phyloP scores from a whole-genome alignment of 2,797 vertebrate species.

The Siniperca obscura region DNA sequence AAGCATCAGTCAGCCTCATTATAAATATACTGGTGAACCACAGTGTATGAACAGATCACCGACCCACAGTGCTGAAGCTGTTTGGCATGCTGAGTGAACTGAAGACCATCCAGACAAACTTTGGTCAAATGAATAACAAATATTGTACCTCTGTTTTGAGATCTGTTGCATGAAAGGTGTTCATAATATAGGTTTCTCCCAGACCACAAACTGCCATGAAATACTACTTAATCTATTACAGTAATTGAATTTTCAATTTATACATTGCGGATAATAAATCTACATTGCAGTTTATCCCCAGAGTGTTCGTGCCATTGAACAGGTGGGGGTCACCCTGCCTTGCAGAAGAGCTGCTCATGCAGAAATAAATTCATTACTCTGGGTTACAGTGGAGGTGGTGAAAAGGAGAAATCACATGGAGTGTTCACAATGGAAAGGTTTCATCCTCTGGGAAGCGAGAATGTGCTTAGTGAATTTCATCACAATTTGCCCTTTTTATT shows the following conservation, averaged over 20 bases:
- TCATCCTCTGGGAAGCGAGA: constrained; percentile 10
- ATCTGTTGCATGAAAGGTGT: neutral
- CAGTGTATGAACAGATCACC: neutral
- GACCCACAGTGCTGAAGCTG: neutral
- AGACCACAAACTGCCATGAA: neutral
- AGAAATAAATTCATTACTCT: constrained; percentile 32
- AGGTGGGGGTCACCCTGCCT: constrained; percentile 16
- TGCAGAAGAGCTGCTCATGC: constrained; percentile 9
- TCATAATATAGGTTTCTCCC: neutral
- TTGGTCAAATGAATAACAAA: neutral
- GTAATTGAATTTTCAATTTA: constrained; percentile 6
- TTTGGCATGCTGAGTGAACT: neutral
- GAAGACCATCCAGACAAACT: neutral
- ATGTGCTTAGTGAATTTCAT: neutral
- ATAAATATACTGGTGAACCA: constrained; percentile 7
- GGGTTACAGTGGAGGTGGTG: neutral
- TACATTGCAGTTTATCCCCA: constrained; percentile 10
- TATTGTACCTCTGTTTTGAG: neutral
- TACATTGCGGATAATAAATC: constrained; percentile 22
- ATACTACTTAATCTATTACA: neutral
- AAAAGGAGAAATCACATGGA: constrained; percentile 13
- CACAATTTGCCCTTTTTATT: neutral
- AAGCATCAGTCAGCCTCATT: constrained; percentile 36
- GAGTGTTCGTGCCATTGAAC: constrained; percentile 8
- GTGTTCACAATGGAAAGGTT: neutral